Evolutionary conservation across 2,797 vertebrate genomes (phyloP).

Genomic region (Thalassophryne amazonica): DNA sequence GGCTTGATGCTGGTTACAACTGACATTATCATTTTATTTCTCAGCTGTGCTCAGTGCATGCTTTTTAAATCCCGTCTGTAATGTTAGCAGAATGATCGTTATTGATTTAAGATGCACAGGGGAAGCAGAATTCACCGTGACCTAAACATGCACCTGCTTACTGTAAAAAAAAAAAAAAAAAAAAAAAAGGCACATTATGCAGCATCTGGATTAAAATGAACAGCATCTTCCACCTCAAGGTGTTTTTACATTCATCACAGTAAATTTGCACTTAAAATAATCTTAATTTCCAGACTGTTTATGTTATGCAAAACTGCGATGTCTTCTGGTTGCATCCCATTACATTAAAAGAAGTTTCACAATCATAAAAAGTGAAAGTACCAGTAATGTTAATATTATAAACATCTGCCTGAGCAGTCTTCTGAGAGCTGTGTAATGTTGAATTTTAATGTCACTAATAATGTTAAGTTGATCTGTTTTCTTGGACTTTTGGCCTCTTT

Average conservation of each 20-base stretch:
- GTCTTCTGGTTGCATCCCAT: constrained; percentile 18
- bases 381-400: constrained; percentile 54
- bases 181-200: no score
- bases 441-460: constrained; percentile 47
- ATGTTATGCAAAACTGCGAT: no score
- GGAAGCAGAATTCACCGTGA: constrained; percentile 21
- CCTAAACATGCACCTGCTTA: constrained; percentile 22
- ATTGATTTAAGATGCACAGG: constrained; percentile 49
- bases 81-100: constrained; percentile 42
- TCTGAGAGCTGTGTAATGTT: constrained; percentile 40
- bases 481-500: constrained; percentile 29
- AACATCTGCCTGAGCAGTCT: constrained; percentile 54
- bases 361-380: constrained; percentile 37
- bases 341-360: constrained; percentile 24
- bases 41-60: constrained; percentile 48
- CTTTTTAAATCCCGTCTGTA: constrained; percentile 38
- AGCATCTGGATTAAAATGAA: constrained; percentile 17
- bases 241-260: constrained; percentile 3
- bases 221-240: constrained; percentile 8
- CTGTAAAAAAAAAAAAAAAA: constrained; percentile 11
- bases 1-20: constrained; percentile 29
- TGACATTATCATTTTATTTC: constrained; percentile 39
- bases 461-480: constrained; percentile 30
- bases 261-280: constrained; percentile 26
- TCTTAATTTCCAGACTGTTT: constrained; percentile 25